These are phyloP conservation scores for Drosophila eugracilis DNA, from an alignment of 1,140 invertebrate species.

Conservation along the genomic window DNA sequence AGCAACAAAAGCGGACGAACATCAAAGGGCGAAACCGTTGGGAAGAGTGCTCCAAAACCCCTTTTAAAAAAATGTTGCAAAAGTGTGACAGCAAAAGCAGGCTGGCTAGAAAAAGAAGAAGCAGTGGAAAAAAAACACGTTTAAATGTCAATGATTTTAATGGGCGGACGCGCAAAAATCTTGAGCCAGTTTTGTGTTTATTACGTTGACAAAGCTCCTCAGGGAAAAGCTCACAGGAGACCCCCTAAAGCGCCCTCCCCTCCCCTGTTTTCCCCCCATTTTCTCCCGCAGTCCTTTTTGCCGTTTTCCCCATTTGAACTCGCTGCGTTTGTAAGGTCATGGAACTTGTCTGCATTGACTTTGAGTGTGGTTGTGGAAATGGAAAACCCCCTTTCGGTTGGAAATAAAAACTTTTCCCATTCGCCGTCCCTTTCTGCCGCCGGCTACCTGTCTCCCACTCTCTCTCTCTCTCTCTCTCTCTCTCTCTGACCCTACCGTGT, in stretches of 20 bases:
- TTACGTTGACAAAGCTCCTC: conserved; percentile 58
- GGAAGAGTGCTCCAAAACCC: conserved; percentile 39
- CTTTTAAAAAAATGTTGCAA: conserved; percentile 64
- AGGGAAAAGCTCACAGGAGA: conserved; percentile 32
- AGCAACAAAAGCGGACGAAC: conserved; percentile 56
- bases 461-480: too few species aligned
- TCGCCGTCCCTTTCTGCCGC: conserved; percentile 22
- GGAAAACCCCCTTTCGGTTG: conserved; percentile 16
- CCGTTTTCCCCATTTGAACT: conserved; percentile 50
- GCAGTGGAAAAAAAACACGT: conserved; percentile 46
- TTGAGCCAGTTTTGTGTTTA: conserved; percentile 81
- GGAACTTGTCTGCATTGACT: conserved; percentile 83
- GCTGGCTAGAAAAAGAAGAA: conserved; percentile 1
- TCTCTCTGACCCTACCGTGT: conserved; percentile 35
- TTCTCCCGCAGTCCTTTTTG: conserved; percentile 22
- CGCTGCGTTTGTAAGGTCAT: conserved; percentile 82
- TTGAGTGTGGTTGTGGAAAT: conserved; percentile 18
- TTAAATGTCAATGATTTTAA: conserved; percentile 84
- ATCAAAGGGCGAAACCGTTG: conserved; percentile 55
- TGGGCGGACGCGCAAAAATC: conserved; percentile 81
- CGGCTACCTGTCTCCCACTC: conserved; percentile 6
- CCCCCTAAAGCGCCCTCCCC: conserved; percentile 13
- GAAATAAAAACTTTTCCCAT: conserved; percentile 68
- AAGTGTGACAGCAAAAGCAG: conserved; percentile 58
- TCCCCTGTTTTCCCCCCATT: conserved; percentile 11